Evolutionary conservation across 2,888 invertebrate genomes (phyloP), one percentile per base, ranked within the genome.

Genomic region (Zygothrica quintamaculata): DNA sequence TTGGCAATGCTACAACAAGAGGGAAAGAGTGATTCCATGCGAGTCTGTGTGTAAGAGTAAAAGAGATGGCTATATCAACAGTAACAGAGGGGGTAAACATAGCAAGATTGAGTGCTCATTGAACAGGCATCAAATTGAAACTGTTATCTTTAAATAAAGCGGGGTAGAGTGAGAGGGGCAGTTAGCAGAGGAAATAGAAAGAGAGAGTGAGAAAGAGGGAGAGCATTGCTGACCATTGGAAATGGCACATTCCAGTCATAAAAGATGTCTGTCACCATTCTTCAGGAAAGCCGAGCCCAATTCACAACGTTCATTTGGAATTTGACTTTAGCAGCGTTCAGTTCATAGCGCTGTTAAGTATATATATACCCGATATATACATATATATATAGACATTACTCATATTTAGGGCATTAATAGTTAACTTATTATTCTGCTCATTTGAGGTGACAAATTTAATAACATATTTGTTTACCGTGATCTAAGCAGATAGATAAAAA

Each of bases 401-500:
- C 29, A 3, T 11, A 26, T 36, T 22, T 2, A 22, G 18, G 31
- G 1, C 9, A 25, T 29, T 11, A 4, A 36, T 50, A 39, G 6
- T 25, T 7, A 15, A 31, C 33, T 52, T 50, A 39, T 22, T 81
- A 84, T 88, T 90, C 90, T 90, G 90, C 77, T 79, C 90, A 90
- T 90, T 90, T 90, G 90, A 88, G 90, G 90, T 86, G 84, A 71
- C 89, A 89, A 88, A 88, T 84, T n/a, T 46, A 1, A 70, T 6
- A 51, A 66, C 67, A 84, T 87, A 84, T 88, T 90, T 90, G 89
- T 81, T 72, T 68, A 81, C 90, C 90, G 84, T 88, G 90, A 90
- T 90, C 90, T 73, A 80, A 82, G 80, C 90, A 90, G 90, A 90
- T 89, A 90, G 68, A 90, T 87, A 74, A 90, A 89, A 78, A 71